These are phyloP conservation scores for Zelleria hepariella DNA, from an alignment of 2,888 invertebrate genomes.

Conservation along the genomic window DNA sequence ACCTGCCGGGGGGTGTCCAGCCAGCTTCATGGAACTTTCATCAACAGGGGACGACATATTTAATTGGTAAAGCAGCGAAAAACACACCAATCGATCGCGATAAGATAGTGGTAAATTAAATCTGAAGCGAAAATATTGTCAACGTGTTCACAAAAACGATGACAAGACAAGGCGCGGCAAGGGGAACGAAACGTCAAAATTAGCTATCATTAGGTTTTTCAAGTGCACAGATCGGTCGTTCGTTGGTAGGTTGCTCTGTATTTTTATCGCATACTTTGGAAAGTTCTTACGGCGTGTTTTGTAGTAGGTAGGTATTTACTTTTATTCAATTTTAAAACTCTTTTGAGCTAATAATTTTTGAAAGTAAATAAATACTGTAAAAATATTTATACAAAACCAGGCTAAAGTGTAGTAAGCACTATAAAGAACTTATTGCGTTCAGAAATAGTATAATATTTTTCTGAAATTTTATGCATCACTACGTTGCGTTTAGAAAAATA, in stretches of 20 bases:
- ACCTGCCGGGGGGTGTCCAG: slow-evolving; percentile 94
- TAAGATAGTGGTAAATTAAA: slow-evolving; percentile 21
- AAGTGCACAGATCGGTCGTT: background rate
- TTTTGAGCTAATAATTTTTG: too few species aligned
- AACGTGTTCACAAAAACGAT: slow-evolving; percentile 42
- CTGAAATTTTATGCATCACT: too few species aligned
- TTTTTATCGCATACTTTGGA: too few species aligned
- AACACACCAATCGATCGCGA: slow-evolving; percentile 19
- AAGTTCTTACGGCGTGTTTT: too few species aligned
- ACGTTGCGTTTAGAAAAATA: too few species aligned
- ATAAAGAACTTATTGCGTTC: too few species aligned
- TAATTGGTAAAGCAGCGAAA: slow-evolving; percentile 10
- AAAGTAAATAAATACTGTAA: too few species aligned
- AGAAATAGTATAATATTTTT: too few species aligned
- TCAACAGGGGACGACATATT: slow-evolving; percentile 58
- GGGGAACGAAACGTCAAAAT: slow-evolving; percentile 20
- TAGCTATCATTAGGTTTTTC: background rate
- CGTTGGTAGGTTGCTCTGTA: background rate
- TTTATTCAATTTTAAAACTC: too few species aligned
- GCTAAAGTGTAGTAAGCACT: too few species aligned
- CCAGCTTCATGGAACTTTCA: slow-evolving; percentile 81
- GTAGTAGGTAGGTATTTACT: too few species aligned
- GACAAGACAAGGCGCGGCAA: slow-evolving; percentile 15
- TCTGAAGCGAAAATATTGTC: slow-evolving; percentile 18
- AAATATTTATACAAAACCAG: too few species aligned